A percentile compares a stretch with the other conserved stretches of the same genome.
Conservation (phyloP, 2,113 vertebrate genomes). For the Pedionomus torquatus region DNA sequence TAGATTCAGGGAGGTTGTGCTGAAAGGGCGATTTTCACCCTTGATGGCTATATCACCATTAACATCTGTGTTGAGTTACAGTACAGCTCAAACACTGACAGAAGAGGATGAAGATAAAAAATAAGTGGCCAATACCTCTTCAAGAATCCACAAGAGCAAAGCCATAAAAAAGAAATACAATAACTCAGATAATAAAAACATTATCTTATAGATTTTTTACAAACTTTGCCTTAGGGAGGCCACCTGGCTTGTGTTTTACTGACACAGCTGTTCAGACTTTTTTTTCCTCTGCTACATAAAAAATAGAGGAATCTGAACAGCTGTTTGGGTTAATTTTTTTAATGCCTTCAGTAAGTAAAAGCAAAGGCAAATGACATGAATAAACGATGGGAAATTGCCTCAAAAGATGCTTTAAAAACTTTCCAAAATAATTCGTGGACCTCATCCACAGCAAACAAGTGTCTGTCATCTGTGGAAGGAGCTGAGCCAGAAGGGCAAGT, state of each 20-base stretch:
- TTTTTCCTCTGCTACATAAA: neutral
- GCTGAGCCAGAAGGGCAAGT: neutral
- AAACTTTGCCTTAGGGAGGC: conserved; percentile 35
- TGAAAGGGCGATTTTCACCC: neutral
- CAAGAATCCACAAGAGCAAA: neutral
- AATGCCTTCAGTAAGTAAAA: conserved; percentile 45
- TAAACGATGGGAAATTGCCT: neutral
- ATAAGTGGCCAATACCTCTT: neutral
- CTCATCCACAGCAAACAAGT: neutral
- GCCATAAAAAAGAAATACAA: conserved; percentile 23
- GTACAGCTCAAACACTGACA: neutral
- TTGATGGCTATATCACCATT: neutral
- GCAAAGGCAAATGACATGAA: neutral
- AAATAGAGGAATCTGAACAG: neutral
- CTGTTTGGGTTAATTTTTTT: conserved; percentile 14
- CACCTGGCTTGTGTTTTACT: conserved; percentile 42
- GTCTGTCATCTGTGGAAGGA: neutral
- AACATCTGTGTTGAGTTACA: neutral
- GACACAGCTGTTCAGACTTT: conserved; percentile 22
- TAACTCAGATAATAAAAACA: conserved; percentile 29
- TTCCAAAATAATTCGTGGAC: neutral
- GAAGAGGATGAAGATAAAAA: neutral
- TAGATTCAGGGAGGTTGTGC: neutral
- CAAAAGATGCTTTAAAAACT: neutral
- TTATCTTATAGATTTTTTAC: conserved; percentile 29